Base-by-base conservation (phyloP, 2,888 invertebrate genomes). In the Limenitis camilla region DNA sequence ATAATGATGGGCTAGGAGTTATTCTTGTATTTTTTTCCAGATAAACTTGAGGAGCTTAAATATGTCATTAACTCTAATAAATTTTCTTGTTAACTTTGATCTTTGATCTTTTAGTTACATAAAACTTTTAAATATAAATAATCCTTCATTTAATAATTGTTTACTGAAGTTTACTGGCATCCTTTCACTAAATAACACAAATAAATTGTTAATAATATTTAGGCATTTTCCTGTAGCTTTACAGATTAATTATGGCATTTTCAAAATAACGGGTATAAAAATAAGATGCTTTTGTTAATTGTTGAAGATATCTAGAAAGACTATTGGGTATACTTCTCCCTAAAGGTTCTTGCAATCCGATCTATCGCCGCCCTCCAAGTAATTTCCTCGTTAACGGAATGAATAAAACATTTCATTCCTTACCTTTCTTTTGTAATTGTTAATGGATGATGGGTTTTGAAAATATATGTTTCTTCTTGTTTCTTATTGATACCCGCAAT, bases 381-480 rank as follows among this genome's bases (percentile, higher is more conserved):
- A 84, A 87, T 86, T 85, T 84, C 79, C 85, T 85, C 83, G 85
- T 85, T 86, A 87, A 82, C 80, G 78, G 77, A 79, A 86, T 85
- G 86, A 87, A 86, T 87, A 86, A 87, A 87, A 86, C 85, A 86
- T 86, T 86, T 83, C 77, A 85, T 85, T 83, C 80, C 82, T 81
- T 81, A 81, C 80, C 80, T 82, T 84, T 83, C 81, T 84, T 85
- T 84, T 83, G 79, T 83, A 83, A 85, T 82, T 84, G 83, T 84
- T 87, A 85, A 85, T 83, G 81, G 84, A 77, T 79, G 82, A 82
- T 85, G 81, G 80, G 78, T 82, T 82, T 81, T 79, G 76, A 77
- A 76, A 81, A 83, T 80, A 79, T 81, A 78, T 78, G 77, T 76
- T 74, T 78, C 74, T 74, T 75, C 72, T 75, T 74, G 71, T 67